phyloP scores from a whole-genome alignment of 2,888 invertebrate species.

The Agrypnus murinus region DNA sequence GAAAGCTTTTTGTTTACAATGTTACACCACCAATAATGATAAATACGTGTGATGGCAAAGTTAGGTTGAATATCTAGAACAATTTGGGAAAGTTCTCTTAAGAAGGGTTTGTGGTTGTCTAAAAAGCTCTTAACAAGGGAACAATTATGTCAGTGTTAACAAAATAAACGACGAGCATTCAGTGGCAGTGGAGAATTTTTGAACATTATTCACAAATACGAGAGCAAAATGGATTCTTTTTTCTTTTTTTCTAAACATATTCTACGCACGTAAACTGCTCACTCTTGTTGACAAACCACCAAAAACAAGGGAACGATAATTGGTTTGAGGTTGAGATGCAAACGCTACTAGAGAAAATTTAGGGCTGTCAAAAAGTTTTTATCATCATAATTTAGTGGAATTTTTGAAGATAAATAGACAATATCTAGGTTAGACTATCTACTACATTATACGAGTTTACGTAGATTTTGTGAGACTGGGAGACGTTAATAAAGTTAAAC shows the following conservation, averaged over 20 bases:
- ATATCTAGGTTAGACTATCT: too few species aligned
- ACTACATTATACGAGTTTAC: too few species aligned
- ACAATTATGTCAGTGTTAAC: slow-evolving; percentile 10
- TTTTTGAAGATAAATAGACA: too few species aligned
- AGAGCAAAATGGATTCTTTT: neutral
- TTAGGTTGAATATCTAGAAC: neutral
- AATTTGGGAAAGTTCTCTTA: neutral
- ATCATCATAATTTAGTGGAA: too few species aligned
- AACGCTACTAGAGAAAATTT: slow-evolving; percentile 7
- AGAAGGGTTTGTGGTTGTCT: neutral
- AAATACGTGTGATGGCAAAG: too few species aligned
- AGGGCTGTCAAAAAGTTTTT: too few species aligned
- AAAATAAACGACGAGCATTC: slow-evolving; percentile 4
- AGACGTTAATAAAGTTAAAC: too few species aligned
- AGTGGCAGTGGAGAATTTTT: neutral
- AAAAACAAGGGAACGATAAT: slow-evolving; percentile 37
- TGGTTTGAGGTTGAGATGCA: slow-evolving; percentile 40
- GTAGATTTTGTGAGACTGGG: too few species aligned
- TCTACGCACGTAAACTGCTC: slow-evolving; percentile 38
- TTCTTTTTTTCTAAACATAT: slow-evolving; percentile 26
- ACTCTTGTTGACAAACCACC: slow-evolving; percentile 41
- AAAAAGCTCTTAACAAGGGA: neutral
- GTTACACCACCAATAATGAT: too few species aligned
- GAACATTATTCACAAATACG: neutral
- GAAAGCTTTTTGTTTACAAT: too few species aligned